These are phyloP conservation scores for Rostratula benghalensis DNA, from an alignment of 2,113 vertebrate species.

Conservation along the genomic window DNA sequence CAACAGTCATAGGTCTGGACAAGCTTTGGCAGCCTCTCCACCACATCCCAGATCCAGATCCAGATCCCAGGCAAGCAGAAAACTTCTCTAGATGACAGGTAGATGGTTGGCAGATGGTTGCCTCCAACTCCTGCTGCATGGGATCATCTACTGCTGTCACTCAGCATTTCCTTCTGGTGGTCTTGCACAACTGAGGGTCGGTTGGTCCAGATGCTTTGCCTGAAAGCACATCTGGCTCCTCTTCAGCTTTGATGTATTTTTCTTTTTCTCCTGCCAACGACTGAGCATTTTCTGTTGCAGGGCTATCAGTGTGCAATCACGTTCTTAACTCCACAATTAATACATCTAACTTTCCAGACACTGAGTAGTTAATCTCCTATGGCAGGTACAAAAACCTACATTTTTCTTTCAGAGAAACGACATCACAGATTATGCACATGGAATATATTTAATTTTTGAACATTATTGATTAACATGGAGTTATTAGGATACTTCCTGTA, in stretches of 20 bases:
- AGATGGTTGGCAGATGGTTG: neutral
- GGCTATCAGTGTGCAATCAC: neutral
- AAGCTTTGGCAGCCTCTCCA: neutral
- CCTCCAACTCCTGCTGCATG: neutral
- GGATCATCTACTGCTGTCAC: neutral
- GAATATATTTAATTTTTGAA: neutral
- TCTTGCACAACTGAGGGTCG: neutral
- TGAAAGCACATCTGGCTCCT: neutral
- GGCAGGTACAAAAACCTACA: neutral
- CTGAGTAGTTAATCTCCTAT: neutral
- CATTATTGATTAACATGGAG: neutral
- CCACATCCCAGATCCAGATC: fast-evolving
- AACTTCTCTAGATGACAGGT: neutral
- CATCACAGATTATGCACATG: neutral
- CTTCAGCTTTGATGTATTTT: neutral
- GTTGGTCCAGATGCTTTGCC: neutral
- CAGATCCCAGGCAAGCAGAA: neutral
- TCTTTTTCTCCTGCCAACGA: neutral
- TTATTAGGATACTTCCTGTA: neutral
- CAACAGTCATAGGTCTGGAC: neutral
- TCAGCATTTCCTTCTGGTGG: neutral
- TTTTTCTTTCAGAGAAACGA: neutral
- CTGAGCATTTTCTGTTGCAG: neutral
- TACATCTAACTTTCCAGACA: neutral
- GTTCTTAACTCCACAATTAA: neutral